Conservation (phyloP, 64 coral and sea anemone genomes). For the Pocillopora verrucosa region DNA sequence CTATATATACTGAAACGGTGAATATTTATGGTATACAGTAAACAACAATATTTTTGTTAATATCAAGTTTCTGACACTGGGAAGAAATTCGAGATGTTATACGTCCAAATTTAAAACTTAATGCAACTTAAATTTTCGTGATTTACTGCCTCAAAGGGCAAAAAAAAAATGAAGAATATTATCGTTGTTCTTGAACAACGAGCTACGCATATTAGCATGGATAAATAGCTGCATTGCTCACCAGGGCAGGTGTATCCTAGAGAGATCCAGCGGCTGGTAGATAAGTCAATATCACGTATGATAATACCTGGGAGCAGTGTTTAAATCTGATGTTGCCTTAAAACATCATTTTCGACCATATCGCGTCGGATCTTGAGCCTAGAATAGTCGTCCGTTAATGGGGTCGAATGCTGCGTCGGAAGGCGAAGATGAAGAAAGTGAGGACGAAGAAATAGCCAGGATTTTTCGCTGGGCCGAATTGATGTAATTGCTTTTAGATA, state of each 20-base stretch:
- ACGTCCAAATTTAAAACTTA: too few species aligned
- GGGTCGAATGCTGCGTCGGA: not conserved
- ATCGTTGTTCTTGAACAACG: not conserved
- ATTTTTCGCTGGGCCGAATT: slow-evolving; percentile 23
- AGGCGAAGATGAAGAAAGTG: slow-evolving; percentile 1
- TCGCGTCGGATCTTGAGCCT: not conserved
- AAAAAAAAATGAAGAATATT: too few species aligned
- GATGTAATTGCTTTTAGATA: not conserved
- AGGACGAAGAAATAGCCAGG: slow-evolving; percentile 24
- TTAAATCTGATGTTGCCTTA: slow-evolving; percentile 13
- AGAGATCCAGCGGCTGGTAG: slow-evolving; percentile 23
- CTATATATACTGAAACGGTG: not conserved
- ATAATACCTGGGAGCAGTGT: slow-evolving; percentile 14
- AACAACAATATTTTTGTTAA: not conserved
- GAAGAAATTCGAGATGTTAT: not conserved
- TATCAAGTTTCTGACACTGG: not conserved
- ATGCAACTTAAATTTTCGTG: too few species aligned
- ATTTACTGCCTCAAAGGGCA: too few species aligned
- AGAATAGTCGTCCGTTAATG: not conserved
- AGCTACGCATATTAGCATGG: not conserved
- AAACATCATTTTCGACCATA: slow-evolving; percentile 4
- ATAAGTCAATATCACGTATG: slow-evolving; percentile 47
- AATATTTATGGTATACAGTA: not conserved
- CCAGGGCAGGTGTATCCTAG: slow-evolving; percentile 33
- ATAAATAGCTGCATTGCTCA: slow-evolving; percentile 18